Conservation (phyloP, 2,797 vertebrate species). For the Leptodactylus fallax region DNA sequence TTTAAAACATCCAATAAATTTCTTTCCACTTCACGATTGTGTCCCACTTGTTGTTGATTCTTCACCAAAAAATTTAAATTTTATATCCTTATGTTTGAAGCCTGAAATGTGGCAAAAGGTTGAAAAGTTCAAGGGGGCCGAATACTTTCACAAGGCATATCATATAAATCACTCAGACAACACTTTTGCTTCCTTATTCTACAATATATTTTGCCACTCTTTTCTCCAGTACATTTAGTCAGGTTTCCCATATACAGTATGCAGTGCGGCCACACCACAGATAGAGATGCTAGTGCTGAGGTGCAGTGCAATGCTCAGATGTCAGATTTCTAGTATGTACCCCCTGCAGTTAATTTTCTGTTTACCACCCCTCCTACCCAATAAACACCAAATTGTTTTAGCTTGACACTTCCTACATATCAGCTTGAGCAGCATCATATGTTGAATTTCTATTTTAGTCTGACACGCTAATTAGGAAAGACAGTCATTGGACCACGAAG, state of each 20-base stretch:
- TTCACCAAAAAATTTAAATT: no score
- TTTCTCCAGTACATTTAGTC: no score
- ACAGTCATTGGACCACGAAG: slow-evolving; percentile 46
- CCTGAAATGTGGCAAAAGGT: no score
- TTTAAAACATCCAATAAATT: no score
- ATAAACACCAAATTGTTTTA: slow-evolving; percentile 70
- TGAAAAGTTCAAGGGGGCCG: no score
- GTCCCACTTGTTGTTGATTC: no score
- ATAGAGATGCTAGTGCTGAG: background rate
- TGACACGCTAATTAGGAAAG: slow-evolving; percentile 64
- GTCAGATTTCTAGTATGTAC: background rate
- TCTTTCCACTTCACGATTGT: no score
- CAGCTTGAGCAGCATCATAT: slow-evolving; percentile 65
- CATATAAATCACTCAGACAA: no score
- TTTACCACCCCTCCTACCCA: slow-evolving; percentile 33
- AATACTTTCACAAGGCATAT: no score
- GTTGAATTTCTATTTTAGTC: slow-evolving; percentile 70
- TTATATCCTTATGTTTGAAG: no score
- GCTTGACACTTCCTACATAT: slow-evolving; percentile 53
- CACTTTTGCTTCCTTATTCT: no score
- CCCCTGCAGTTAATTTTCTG: background rate
- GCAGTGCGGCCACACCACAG: background rate
- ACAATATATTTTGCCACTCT: no score
- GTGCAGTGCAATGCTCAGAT: background rate
- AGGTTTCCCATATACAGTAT: background rate